Percentiles rank a stretch among this genome's conserved stretches.
phyloP scores from a whole-genome alignment of 2,888 invertebrate genomes.

The Dicyrtoma fusca region DNA sequence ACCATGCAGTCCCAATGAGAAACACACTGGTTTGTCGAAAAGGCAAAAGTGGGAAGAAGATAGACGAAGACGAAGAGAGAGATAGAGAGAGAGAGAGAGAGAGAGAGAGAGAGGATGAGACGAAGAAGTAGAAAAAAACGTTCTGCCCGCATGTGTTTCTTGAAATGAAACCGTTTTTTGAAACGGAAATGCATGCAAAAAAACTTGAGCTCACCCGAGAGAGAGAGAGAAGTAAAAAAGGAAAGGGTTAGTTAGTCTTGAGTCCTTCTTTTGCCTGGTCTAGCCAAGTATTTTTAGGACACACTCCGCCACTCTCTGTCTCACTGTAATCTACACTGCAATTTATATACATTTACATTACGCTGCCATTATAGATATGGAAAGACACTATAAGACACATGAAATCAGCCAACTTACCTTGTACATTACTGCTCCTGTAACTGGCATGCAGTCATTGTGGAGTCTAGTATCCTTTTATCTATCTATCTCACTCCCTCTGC shows the following conservation, averaged over 20 bases:
- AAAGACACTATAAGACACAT: background rate
- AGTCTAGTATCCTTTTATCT: too few relatives aligned
- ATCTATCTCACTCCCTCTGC: too few relatives aligned
- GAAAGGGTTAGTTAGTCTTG: slow-evolving; percentile 36
- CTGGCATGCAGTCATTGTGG: too few relatives aligned
- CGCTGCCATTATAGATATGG: background rate
- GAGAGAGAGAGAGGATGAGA: slow-evolving; percentile 25
- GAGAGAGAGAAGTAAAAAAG: slow-evolving; percentile 29
- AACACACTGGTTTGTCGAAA: slow-evolving; percentile 20
- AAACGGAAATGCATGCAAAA: slow-evolving; percentile 46
- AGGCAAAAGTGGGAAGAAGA: slow-evolving; percentile 15
- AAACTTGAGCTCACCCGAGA: slow-evolving; percentile 36
- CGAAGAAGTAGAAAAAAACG: slow-evolving; percentile 27
- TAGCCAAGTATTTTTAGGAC: slow-evolving; percentile 43
- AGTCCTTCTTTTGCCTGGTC: slow-evolving; percentile 27
- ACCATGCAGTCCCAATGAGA: slow-evolving; percentile 14
- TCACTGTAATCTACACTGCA: slow-evolving; percentile 32
- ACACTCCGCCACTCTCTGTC: slow-evolving; percentile 33
- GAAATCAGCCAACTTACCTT: slow-evolving; percentile 4
- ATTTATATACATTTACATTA: slow-evolving; percentile 26
- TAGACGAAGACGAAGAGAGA: slow-evolving; percentile 15
- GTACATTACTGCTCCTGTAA: background rate
- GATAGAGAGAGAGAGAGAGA: slow-evolving; percentile 26
- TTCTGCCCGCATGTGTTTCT: slow-evolving; percentile 47
- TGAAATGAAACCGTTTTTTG: slow-evolving; percentile 44